phyloP scores from a whole-genome alignment of 2,888 invertebrate species.

The Loripinus fragilis region DNA sequence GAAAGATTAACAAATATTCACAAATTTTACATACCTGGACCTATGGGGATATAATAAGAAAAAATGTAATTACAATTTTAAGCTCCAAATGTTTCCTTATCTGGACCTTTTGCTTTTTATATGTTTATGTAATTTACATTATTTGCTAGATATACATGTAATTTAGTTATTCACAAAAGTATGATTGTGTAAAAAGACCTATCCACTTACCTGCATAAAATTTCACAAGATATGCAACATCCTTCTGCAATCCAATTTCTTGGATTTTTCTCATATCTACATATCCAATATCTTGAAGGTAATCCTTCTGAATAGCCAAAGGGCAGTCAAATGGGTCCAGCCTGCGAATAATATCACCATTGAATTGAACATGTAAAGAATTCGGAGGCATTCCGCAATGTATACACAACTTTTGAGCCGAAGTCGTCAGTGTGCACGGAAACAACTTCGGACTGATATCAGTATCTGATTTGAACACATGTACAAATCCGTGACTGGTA shows the following conservation, averaged over 20 bases:
- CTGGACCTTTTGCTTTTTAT: too few relatives aligned
- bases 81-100: too few relatives aligned
- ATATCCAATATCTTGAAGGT: constrained; percentile 82
- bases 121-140: too few relatives aligned
- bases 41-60: too few relatives aligned
- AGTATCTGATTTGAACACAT: constrained; percentile 79
- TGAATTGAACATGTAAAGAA: constrained; percentile 82
- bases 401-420: constrained; percentile 81
- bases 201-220: constrained; percentile 82
- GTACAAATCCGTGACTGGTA: constrained; percentile 81
- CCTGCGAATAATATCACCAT: constrained; percentile 82
- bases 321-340: constrained; percentile 83
- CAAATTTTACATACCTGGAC: too few relatives aligned
- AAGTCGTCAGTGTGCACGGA: constrained; percentile 81
- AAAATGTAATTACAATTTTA: too few relatives aligned
- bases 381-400: constrained; percentile 80
- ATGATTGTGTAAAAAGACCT: too few relatives aligned
- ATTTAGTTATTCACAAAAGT: too few relatives aligned
- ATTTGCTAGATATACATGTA: too few relatives aligned
- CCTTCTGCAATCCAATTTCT: constrained; percentile 80
- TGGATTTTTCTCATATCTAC: constrained; percentile 79
- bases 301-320: constrained; percentile 83
- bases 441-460: constrained; percentile 77
- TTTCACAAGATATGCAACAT: constrained; percentile 81
- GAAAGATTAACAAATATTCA: too few relatives aligned